A percentile compares a stretch with the other conserved stretches of the same genome.
phyloP scores from a whole-genome alignment of 2,888 invertebrate genomes.

The Ormyrus rosae region DNA sequence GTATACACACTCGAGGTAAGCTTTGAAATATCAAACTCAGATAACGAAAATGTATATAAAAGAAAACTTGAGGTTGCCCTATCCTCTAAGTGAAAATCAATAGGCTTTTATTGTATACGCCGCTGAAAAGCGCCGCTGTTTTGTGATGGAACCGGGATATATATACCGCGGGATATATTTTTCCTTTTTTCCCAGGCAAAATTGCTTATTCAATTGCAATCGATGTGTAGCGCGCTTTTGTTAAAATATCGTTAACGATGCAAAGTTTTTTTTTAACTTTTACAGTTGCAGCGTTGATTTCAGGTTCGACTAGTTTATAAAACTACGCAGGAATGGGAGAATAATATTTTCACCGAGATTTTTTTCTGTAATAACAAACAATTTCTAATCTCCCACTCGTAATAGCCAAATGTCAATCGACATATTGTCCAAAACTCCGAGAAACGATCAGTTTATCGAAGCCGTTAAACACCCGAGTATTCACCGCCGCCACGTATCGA shows the following conservation, averaged over 20 bases:
- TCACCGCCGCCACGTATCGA: background rate
- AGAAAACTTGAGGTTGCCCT: slow-evolving; percentile 48
- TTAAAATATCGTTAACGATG: background rate
- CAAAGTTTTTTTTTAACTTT: background rate
- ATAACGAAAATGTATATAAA: slow-evolving; percentile 49
- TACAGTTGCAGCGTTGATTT: too few species aligned
- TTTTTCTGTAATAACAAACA: slow-evolving; percentile 18
- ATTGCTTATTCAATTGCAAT: slow-evolving; percentile 3
- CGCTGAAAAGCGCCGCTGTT: slow-evolving; percentile 37
- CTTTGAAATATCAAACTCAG: slow-evolving; percentile 51
- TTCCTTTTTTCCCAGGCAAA: background rate
- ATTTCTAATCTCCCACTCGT: slow-evolving; percentile 11
- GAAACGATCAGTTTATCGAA: background rate
- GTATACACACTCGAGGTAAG: slow-evolving; percentile 32
- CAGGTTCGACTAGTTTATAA: too few species aligned
- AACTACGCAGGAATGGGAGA: background rate
- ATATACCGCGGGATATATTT: slow-evolving; percentile 8
- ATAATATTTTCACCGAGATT: background rate
- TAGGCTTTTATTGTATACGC: slow-evolving; percentile 47
- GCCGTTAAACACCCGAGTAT: slow-evolving; percentile 7
- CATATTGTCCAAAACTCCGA: background rate
- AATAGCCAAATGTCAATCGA: slow-evolving; percentile 7
- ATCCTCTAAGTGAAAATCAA: slow-evolving; percentile 56
- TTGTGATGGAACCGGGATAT: slow-evolving; percentile 13
- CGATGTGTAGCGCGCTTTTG: background rate